Percentiles rank a stretch among this genome's conserved stretches.
Evolutionary conservation across 2,113 vertebrate genomes (phyloP).

Genomic region (Bombycilla garrulus): DNA sequence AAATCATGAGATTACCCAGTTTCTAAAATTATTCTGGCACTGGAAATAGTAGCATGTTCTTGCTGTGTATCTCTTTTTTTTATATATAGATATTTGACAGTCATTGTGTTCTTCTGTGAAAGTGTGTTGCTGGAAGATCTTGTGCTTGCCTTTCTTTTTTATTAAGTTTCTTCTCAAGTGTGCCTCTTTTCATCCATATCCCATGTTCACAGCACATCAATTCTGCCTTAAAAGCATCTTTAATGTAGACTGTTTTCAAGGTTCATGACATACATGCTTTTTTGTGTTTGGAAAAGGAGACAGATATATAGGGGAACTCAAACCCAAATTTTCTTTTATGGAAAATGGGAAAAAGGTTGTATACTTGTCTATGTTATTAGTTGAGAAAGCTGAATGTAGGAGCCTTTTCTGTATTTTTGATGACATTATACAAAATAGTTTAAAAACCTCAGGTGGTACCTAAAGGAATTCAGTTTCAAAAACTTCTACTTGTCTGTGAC

Average conservation of each 20-base stretch:
- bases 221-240: not conserved
- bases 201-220: not conserved
- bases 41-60: not conserved
- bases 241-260: not conserved
- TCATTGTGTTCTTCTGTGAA: not conserved
- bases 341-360: not conserved
- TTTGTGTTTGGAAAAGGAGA: not conserved
- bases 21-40: not conserved
- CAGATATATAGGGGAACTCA: not conserved
- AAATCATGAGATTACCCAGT: not conserved
- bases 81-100: not conserved
- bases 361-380: not conserved
- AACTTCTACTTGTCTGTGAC: not conserved
- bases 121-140: not conserved
- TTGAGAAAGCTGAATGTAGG: not conserved
- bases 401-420: not conserved
- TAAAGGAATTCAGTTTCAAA: not conserved
- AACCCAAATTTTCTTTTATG: not conserved
- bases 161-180: not conserved
- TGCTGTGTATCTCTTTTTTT: not conserved
- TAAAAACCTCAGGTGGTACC: not conserved
- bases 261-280: not conserved
- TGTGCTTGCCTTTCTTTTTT: not conserved
- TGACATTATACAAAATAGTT: not conserved
- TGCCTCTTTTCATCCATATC: not conserved